Percentiles rank a stretch among this genome's conserved stretches.
These are phyloP conservation scores for Coturnix japonica DNA, from an alignment of 2,113 vertebrate genomes.

Conservation along the genomic window DNA sequence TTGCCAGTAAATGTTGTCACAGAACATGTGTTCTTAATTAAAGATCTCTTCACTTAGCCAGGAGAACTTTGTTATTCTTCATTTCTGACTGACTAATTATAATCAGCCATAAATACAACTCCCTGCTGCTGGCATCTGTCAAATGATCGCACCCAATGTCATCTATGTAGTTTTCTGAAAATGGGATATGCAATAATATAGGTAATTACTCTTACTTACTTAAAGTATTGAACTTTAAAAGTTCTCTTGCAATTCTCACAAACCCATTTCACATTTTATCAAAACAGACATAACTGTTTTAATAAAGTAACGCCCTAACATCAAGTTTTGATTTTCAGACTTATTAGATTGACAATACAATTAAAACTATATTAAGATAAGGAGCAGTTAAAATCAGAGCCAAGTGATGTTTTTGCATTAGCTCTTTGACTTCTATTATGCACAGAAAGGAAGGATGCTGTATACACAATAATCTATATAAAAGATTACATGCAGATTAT, in stretches of 20 bases:
- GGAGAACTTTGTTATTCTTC: not conserved
- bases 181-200: not conserved
- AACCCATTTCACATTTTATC: not conserved
- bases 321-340: not conserved
- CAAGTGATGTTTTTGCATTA: not conserved
- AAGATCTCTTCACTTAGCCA: not conserved
- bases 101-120: not conserved
- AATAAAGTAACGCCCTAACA: not conserved
- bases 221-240: too few species aligned
- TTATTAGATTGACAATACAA: not conserved
- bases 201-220: too few species aligned
- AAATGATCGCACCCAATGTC: not conserved
- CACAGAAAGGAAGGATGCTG: not conserved
- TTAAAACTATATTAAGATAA: conserved; percentile 1
- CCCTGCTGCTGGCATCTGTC: not conserved
- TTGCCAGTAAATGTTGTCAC: not conserved
- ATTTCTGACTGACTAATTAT: not conserved
- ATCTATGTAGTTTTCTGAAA: not conserved
- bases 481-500: too few species aligned
- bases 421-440: not conserved
- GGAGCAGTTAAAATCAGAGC: not conserved
- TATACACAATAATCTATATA: not conserved
- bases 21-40: not conserved
- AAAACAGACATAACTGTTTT: not conserved
- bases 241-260: not conserved